A percentile compares a stretch with the other conserved stretches of the same genome.
These are phyloP conservation scores for Aphelinus certus DNA, from an alignment of 1,140 invertebrate genomes.

Conservation along the genomic window DNA sequence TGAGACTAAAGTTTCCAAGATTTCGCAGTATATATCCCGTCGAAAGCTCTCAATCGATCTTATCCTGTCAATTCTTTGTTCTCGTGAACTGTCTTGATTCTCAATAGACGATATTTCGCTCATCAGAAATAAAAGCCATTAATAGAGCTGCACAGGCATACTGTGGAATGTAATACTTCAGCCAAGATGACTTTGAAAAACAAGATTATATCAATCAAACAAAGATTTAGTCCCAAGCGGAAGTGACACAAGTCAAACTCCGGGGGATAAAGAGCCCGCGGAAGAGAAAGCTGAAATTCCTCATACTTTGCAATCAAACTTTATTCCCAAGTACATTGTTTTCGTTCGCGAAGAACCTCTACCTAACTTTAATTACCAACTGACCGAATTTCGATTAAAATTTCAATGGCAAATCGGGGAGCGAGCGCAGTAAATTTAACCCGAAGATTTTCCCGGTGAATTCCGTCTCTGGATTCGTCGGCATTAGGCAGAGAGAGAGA, in stretches of 20 bases:
- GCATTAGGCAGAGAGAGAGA: constrained; percentile 2
- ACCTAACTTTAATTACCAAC: background rate
- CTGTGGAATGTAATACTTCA: too few species aligned
- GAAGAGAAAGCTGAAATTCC: background rate
- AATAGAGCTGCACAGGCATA: too few species aligned
- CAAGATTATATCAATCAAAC: too few species aligned
- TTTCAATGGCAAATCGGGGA: constrained; percentile 1
- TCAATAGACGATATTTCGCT: too few species aligned
- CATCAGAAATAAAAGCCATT: too few species aligned
- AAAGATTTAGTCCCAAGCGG: too few species aligned
- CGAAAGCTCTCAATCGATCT: too few species aligned
- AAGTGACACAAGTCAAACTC: constrained; percentile 2
- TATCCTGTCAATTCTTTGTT: too few species aligned
- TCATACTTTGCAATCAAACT: background rate
- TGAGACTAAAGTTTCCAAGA: too few species aligned
- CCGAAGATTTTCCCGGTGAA: constrained; percentile 15
- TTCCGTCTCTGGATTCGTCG: background rate
- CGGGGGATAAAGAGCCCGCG: background rate
- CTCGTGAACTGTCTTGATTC: too few species aligned
- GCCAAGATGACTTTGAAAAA: too few species aligned
- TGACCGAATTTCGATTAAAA: constrained; percentile 27
- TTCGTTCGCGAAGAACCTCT: background rate
- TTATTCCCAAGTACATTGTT: background rate
- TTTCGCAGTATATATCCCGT: too few species aligned
- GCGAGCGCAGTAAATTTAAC: constrained; percentile 11